Evolutionary conservation across 2,888 invertebrate species (phyloP), one percentile per base, ranked within the genome.

Genomic region (Lacanobia wlatinum): DNA sequence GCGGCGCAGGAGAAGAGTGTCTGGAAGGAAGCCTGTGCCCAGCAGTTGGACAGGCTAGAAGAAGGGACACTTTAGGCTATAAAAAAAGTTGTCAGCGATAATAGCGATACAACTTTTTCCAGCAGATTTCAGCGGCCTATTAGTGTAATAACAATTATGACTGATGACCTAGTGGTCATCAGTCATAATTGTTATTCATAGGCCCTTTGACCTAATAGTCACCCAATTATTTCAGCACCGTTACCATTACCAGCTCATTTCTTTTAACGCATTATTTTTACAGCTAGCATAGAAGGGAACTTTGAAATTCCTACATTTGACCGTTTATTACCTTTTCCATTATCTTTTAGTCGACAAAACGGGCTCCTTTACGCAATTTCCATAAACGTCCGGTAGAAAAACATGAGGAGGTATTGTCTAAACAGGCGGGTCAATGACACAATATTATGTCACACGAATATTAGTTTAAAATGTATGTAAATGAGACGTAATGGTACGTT

Each of bases 381-480:
- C 70, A 83, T 61, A 69, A 40, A 21, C 43, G 16, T 62, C 18
- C 10, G 12, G 38, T 21, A 50, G 56, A 70, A 63, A 70, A 70
- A 75, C 63, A 50, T 40, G 28, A 46, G 50, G 34, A 52, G 14
- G 46, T 23, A 63, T 66, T 78, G 70, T 75, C 16, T 18, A 18
- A 34, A 59, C 48, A 38, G 40, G 12, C 12, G 34, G 80, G 52
- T 80, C 80, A 71, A 23, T 58, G 70, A 71, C 83, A 68, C 56
- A 50, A 65, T 71, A 71, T 78, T 78, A 76, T 79, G 69, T 62
- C 67, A 82, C 61, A 38, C 38, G 48, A 23, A 48, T 48, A 72
- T 62, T 73, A 52, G 55, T 64, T 56, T 28, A 34, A 52, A 62
- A 48, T 53, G 56, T 61, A 78, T 60, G 55, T 38, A 52, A 62